Conservation (phyloP, 2,113 vertebrate genomes). For the Thamnaconus septentrionalis region DNA sequence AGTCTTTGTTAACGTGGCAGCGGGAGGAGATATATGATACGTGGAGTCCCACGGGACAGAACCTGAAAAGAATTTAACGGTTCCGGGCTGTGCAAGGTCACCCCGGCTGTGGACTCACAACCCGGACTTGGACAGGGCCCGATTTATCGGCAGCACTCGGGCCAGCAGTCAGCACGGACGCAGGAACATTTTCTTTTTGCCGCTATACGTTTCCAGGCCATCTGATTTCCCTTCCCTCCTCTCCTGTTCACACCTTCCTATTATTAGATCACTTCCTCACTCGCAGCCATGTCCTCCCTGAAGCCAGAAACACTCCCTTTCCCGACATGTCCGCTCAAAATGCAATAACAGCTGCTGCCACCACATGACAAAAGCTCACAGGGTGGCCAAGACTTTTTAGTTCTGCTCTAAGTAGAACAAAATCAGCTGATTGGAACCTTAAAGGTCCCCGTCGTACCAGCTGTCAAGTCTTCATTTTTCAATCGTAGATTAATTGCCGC, state of each 20-base stretch:
- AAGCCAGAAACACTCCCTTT: slow-evolving; percentile 23
- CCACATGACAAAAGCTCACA: not conserved
- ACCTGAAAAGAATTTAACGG: slow-evolving; percentile 43
- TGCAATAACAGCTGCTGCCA: slow-evolving; percentile 24
- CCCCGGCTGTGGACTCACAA: slow-evolving; percentile 41
- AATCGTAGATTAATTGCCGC: too few relatives aligned
- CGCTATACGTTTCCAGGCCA: not conserved
- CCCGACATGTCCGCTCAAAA: too few relatives aligned
- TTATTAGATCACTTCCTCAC: slow-evolving; percentile 46
- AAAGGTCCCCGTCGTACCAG: too few relatives aligned
- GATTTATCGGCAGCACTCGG: slow-evolving; percentile 41
- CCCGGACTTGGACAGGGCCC: slow-evolving; percentile 34
- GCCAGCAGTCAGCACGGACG: slow-evolving; percentile 16
- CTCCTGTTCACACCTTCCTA: slow-evolving; percentile 42
- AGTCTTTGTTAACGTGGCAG: slow-evolving; percentile 4
- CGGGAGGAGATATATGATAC: slow-evolving; percentile 8
- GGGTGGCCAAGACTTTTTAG: too few relatives aligned
- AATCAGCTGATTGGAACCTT: too few relatives aligned
- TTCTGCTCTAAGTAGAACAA: too few relatives aligned
- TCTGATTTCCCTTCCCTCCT: slow-evolving; percentile 18
- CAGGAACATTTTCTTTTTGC: too few relatives aligned
- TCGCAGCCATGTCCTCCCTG: slow-evolving; percentile 3
- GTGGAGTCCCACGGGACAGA: slow-evolving; percentile 3
- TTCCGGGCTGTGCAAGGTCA: slow-evolving; percentile 44
- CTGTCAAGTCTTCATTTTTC: too few relatives aligned